Evolutionary conservation across 2,797 vertebrate species (phyloP), one percentile per base, ranked within the genome.

Genomic region (Carduelis carduelis): DNA sequence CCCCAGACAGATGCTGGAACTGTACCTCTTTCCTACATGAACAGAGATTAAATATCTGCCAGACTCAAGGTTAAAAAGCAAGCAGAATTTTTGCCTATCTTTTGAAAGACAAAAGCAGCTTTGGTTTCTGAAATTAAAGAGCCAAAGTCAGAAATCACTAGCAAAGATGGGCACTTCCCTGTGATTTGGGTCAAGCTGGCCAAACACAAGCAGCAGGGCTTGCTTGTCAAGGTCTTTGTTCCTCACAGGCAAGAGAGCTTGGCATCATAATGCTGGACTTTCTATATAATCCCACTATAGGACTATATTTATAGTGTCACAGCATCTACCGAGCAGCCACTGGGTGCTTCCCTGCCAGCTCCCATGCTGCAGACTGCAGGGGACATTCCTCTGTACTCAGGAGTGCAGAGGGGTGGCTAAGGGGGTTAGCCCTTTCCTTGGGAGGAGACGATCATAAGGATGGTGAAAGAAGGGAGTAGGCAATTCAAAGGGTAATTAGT

Each of bases 161-260:
- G 32, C 23, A 63, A 74, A 70, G 44, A 53, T 16, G n/a, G 26
- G 43, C 22, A 44, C 15, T 64, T 87, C 18, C 20, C n/a, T 52
- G 34, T 0, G 1, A 46, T 64, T 52, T 64, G 12, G 0, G n/a
- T 61, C 1, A 2, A 68, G 13, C 0, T 71, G 65, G 22, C 44
- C 56, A 69, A 87, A 76, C 7, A 35, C 13, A 50, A n/a, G 46
- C 23, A 27, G 9, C 9, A 16, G 11, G 14, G 1, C 10, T 87
- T 74, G 11, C 52, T 91, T 79, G 7, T 53, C 39, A 46, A 41
- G 34, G 43, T 57, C 46, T 89, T 89, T 0, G 0, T 17, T 92
- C 44, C 49, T 60, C 35, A 41, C 35, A 57, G 46, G 11, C 15
- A 39, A 41, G 28, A 39, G 30, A 50, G 43, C 30, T 27, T 28